Conservation (phyloP, 2,888 invertebrate genomes). For the Platycnemis pennipes region DNA sequence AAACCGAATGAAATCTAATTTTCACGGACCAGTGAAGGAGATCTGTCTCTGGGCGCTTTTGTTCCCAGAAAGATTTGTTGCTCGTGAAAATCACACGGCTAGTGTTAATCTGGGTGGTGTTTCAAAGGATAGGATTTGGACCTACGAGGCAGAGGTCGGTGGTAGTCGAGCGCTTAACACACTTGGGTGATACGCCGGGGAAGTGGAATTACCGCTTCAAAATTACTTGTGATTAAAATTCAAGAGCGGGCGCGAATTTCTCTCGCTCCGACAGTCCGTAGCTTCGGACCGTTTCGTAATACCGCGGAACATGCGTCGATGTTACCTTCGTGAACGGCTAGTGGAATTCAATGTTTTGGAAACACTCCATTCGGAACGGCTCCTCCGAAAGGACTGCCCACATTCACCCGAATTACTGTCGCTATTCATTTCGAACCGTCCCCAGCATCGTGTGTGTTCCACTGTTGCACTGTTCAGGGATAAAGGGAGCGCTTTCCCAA, state of each 20-base stretch:
- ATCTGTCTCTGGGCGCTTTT: no score
- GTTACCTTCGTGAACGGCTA: not conserved
- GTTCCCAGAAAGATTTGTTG: no score
- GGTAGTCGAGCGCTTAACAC: not conserved
- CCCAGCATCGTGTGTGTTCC: not conserved
- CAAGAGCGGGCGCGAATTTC: not conserved
- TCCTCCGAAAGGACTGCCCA: not conserved
- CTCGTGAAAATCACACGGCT: not conserved
- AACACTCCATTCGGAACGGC: not conserved
- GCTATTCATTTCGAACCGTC: not conserved
- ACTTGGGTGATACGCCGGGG: not conserved
- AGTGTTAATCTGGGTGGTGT: not conserved
- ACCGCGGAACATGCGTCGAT: not conserved
- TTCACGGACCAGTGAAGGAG: no score
- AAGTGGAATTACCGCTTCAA: not conserved
- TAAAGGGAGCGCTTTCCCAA: not conserved
- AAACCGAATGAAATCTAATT: no score
- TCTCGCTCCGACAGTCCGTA: no score
- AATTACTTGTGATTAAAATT: not conserved
- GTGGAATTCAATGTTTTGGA: not conserved
- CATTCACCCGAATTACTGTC: not conserved
- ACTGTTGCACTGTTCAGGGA: not conserved
- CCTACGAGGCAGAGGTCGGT: not conserved
- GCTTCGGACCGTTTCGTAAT: not conserved
- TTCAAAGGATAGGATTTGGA: not conserved